Percentiles rank a stretch among this genome's conserved stretches.
These are phyloP conservation scores for Chrysomela aeneicollis DNA, from an alignment of 2,888 invertebrate species.

Conservation along the genomic window DNA sequence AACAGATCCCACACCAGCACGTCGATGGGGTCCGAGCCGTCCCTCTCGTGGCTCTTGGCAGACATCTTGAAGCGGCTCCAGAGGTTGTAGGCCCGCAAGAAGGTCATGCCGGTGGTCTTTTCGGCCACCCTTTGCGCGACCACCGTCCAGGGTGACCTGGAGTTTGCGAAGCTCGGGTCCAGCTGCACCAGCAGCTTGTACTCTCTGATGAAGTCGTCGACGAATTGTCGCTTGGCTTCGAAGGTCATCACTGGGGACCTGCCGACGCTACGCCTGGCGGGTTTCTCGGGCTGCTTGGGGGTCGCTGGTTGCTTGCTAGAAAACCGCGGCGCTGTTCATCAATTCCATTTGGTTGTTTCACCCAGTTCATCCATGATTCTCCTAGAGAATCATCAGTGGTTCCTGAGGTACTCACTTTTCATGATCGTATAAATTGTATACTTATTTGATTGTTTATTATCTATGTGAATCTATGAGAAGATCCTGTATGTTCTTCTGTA, in stretches of 20 bases:
- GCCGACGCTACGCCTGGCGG: background rate
- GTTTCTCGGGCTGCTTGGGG: background rate
- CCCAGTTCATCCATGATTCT: too few relatives aligned
- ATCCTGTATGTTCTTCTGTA: too few relatives aligned
- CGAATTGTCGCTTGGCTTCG: background rate
- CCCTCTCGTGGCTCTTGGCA: conserved; percentile 11
- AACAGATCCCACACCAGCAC: conserved; percentile 6
- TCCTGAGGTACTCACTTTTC: too few relatives aligned
- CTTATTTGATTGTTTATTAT: too few relatives aligned
- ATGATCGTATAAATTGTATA: too few relatives aligned
- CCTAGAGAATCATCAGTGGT: too few relatives aligned
- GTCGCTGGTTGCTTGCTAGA: background rate
- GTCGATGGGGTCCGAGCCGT: conserved; percentile 3
- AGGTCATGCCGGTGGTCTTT: background rate
- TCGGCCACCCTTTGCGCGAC: background rate
- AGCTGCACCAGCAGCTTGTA: background rate
- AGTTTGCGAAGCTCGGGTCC: background rate
- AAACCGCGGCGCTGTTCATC: too few relatives aligned
- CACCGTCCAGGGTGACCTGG: background rate
- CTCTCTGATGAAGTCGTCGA: background rate
- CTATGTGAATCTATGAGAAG: too few relatives aligned
- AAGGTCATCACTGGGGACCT: background rate
- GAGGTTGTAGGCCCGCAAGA: background rate
- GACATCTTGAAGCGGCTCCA: conserved; percentile 9
- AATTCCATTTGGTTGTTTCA: too few relatives aligned